Evolutionary conservation across 2,888 invertebrate species (phyloP).

Genomic region (Apodemia zela): DNA sequence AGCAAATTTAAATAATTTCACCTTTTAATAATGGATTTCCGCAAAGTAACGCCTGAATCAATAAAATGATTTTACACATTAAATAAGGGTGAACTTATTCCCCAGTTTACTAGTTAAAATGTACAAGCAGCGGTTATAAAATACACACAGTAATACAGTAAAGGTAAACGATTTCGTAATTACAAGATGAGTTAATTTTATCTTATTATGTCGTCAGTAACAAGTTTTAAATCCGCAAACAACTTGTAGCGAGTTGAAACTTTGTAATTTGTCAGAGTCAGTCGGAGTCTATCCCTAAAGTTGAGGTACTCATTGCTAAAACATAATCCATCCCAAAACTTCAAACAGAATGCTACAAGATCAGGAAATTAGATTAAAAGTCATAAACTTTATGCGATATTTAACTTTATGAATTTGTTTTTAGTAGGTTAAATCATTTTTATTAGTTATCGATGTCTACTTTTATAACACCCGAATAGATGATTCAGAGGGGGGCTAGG

Average conservation of each 20-base stretch:
- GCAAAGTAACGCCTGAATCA: too few species aligned
- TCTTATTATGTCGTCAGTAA: neutral
- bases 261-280: slow-evolving; percentile 11
- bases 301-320: slow-evolving; percentile 9
- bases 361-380: slow-evolving; percentile 9
- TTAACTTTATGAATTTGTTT: neutral
- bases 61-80: too few species aligned
- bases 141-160: neutral
- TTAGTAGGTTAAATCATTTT: too few species aligned
- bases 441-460: too few species aligned
- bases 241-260: slow-evolving; percentile 9
- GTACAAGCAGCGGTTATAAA: neutral
- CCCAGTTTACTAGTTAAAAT: neutral
- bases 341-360: slow-evolving; percentile 14
- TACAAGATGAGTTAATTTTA: neutral
- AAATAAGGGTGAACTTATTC: neutral
- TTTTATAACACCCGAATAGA: too few species aligned
- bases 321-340: slow-evolving; percentile 12
- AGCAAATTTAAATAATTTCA: too few species aligned
- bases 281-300: slow-evolving; percentile 12
- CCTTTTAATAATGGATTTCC: too few species aligned
- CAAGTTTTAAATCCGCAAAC: slow-evolving; percentile 5
- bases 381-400: neutral
- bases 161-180: neutral
- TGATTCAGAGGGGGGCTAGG: too few species aligned